Percentiles rank a stretch among this genome's conserved stretches.
These are phyloP conservation scores for Pitangus sulphuratus DNA, from an alignment of 2,797 vertebrate genomes.

Conservation along the genomic window DNA sequence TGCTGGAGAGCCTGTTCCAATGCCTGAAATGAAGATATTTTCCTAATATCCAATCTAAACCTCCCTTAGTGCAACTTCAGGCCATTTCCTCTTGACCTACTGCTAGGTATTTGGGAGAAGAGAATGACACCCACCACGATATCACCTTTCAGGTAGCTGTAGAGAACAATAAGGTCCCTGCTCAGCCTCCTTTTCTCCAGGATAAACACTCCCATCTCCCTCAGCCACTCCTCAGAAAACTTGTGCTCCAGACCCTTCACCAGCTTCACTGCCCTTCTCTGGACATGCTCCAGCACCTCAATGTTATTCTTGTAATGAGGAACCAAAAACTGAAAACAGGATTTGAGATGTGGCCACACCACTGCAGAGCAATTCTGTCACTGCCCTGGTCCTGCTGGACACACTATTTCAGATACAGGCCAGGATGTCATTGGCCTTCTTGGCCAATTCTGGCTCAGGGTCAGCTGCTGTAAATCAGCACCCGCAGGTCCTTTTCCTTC, in stretches of 20 bases:
- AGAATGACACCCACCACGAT: fast-evolving
- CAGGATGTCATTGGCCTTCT: neutral
- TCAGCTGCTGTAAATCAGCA: neutral
- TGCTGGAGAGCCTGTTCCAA: neutral
- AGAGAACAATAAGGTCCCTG: neutral
- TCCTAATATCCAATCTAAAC: neutral
- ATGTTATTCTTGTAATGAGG: neutral
- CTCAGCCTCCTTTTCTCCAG: neutral
- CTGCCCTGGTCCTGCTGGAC: neutral
- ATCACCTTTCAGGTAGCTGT: neutral
- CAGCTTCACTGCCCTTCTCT: neutral
- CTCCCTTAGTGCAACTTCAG: neutral
- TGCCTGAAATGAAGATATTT: neutral
- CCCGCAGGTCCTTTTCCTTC: neutral
- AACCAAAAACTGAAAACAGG: neutral
- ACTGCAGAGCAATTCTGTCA: neutral
- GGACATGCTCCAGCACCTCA: neutral
- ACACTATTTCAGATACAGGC: neutral
- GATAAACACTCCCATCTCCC: neutral
- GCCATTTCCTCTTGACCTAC: neutral
- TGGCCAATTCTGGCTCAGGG: neutral
- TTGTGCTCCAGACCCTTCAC: neutral
- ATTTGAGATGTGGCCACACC: neutral
- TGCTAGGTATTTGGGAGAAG: neutral
- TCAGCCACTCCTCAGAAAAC: neutral